These are phyloP conservation scores for Leptinotarsa lineolata DNA, from an alignment of 1,140 invertebrate species.

Conservation along the genomic window DNA sequence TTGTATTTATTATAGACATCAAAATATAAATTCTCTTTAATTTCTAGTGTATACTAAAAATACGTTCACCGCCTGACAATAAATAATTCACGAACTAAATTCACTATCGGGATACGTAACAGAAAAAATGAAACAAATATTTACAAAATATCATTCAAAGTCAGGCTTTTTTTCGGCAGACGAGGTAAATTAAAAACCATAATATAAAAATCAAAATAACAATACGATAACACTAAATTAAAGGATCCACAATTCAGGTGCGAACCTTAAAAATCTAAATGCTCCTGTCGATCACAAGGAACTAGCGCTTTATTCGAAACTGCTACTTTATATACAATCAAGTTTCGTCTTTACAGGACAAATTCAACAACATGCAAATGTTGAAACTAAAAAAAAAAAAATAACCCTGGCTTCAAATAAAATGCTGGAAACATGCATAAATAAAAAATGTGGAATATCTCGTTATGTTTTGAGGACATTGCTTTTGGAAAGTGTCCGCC, in stretches of 20 bases:
- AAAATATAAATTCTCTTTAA: conserved; percentile 9
- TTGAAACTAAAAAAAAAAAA: no score
- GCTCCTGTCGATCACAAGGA: background rate
- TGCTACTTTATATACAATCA: background rate
- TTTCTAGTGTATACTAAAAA: conserved; percentile 5
- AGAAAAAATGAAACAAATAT: background rate
- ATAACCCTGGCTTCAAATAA: no score
- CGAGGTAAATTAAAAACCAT: background rate
- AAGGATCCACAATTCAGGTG: background rate
- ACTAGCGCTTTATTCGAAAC: background rate
- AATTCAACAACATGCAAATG: background rate
- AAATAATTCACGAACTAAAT: background rate
- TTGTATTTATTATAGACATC: background rate
- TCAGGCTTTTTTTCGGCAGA: background rate
- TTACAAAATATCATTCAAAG: conserved; percentile 3
- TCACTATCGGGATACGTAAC: background rate
- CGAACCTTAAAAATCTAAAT: background rate
- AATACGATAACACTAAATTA: background rate
- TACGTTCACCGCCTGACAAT: conserved; percentile 2
- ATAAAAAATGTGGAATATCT: no score
- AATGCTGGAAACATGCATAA: no score
- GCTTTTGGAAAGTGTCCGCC: no score
- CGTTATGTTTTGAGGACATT: no score
- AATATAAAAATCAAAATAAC: conserved; percentile 2
- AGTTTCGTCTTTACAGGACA: background rate